phyloP scores from a whole-genome alignment of 2,888 invertebrate genomes.

The Troglohyphantes excavatus region DNA sequence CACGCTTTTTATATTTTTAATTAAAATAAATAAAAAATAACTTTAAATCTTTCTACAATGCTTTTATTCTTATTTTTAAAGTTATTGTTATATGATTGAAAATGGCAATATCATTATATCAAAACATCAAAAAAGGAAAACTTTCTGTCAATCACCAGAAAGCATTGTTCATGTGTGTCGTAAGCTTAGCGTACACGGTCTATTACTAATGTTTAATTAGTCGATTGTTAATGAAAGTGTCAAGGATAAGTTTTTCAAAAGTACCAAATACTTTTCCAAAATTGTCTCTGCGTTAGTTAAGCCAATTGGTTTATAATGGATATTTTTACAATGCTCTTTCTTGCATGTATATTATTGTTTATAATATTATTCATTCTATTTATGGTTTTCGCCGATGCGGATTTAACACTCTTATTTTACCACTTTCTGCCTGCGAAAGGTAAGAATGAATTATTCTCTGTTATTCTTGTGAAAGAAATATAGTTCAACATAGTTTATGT shows the following conservation, averaged over 20 bases:
- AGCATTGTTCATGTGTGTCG: too few relatives aligned
- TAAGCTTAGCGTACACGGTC: too few relatives aligned
- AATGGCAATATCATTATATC: too few relatives aligned
- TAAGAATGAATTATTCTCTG: neutral
- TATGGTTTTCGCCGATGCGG: slow-evolving; percentile 33
- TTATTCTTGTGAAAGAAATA: neutral
- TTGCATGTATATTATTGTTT: neutral
- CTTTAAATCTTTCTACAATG: too few relatives aligned
- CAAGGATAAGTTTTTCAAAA: neutral
- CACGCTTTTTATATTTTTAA: too few relatives aligned
- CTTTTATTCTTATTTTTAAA: too few relatives aligned
- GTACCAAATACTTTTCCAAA: neutral
- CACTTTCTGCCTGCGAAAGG: slow-evolving; percentile 24
- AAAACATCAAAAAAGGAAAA: too few relatives aligned
- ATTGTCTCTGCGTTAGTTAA: neutral
- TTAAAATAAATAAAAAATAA: too few relatives aligned
- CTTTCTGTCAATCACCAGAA: too few relatives aligned
- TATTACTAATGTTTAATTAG: too few relatives aligned
- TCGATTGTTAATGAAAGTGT: neutral
- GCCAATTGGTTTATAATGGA: neutral
- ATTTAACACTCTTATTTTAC: slow-evolving; percentile 55
- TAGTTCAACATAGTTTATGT: too few relatives aligned
- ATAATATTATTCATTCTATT: neutral
- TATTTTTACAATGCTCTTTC: neutral
- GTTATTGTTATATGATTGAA: too few relatives aligned